Evolutionary conservation across 2,113 vertebrate genomes (phyloP).

Genomic region (Antechinus flavipes): DNA sequence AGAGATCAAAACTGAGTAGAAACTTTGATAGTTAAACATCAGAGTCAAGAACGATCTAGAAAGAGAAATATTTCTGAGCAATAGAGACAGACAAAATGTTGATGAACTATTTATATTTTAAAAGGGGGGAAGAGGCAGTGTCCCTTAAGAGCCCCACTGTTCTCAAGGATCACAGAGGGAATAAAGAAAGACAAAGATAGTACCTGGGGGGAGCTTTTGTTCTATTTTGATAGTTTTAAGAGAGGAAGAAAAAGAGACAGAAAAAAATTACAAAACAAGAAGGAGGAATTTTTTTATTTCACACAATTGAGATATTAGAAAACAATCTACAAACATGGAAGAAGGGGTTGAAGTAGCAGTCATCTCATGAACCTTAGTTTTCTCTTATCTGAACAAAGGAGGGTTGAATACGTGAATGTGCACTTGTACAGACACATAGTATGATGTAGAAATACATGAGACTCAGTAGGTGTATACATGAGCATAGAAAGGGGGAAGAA

Average conservation of each 20-base stretch:
- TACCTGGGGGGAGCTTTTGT: background rate
- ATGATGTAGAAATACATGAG: background rate
- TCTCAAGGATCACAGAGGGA: background rate
- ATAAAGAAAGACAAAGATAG: background rate
- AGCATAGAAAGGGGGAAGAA: background rate
- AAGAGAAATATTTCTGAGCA: background rate
- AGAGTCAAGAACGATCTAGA: background rate
- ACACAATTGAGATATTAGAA: background rate
- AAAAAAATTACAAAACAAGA: background rate
- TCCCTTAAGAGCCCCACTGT: background rate
- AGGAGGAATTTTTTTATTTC: background rate
- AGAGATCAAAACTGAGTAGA: background rate
- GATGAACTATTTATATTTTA: background rate
- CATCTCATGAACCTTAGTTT: background rate
- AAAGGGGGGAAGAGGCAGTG: background rate
- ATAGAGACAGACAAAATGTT: background rate
- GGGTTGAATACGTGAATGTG: background rate
- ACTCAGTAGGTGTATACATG: background rate
- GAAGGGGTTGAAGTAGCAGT: background rate
- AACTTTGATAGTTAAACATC: background rate
- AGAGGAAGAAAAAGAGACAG: background rate
- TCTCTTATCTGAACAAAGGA: background rate
- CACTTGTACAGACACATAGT: background rate
- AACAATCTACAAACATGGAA: background rate
- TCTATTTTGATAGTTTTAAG: background rate